phyloP scores from a whole-genome alignment of 2,797 vertebrate species.

The Lepilemur septentrionalis region DNA sequence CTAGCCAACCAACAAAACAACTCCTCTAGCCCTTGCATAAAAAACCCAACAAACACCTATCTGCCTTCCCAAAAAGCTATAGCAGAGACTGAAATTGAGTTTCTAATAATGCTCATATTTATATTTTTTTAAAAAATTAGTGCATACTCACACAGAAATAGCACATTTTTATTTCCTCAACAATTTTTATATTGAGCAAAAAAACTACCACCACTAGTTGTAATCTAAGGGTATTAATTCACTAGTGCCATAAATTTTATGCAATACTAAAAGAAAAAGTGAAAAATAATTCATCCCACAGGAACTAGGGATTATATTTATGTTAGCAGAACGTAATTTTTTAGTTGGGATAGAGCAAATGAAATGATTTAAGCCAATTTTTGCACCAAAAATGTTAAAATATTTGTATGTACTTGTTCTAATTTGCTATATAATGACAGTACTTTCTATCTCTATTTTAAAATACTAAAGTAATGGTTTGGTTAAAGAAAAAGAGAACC shows the following conservation, averaged over 20 bases:
- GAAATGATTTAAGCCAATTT: conserved; percentile 27
- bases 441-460: conserved; percentile 13
- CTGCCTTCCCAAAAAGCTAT: background rate
- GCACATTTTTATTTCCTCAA: background rate
- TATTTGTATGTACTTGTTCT: background rate
- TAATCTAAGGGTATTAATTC: background rate
- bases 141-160: background rate
- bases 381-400: conserved; percentile 1
- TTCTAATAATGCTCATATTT: background rate
- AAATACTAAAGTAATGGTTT: background rate
- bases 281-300: background rate
- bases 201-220: background rate
- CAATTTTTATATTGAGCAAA: background rate
- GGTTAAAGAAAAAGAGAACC: background rate
- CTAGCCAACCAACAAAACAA: background rate
- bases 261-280: conserved; percentile 8
- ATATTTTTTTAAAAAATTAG: background rate
- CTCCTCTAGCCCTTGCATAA: background rate
- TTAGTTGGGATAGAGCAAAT: background rate
- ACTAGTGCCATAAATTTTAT: background rate
- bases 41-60: background rate
- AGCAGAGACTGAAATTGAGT: background rate
- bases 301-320: background rate
- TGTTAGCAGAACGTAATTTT: conserved; percentile 5
- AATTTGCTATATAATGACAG: conserved; percentile 38